phyloP scores from a whole-genome alignment of 2,888 invertebrate genomes.

The Melolontha melolontha region DNA sequence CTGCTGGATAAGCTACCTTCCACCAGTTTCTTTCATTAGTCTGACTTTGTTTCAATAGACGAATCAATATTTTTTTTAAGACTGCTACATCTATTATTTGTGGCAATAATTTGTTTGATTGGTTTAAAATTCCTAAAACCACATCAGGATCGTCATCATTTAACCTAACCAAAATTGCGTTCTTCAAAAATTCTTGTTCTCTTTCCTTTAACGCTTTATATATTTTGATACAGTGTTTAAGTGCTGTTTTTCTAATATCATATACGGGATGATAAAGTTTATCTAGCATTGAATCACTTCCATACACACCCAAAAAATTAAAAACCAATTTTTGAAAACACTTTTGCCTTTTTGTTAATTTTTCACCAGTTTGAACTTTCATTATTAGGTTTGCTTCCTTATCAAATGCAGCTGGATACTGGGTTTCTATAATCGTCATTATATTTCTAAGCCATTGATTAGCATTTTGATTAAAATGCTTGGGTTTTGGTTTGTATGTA shows the following conservation, averaged over 20 bases:
- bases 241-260: conserved; percentile 74
- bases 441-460: conserved; percentile 61
- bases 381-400: conserved; percentile 73
- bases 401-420: conserved; percentile 81
- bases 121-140: conserved; percentile 69
- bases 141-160: conserved; percentile 76
- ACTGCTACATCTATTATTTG: conserved; percentile 53
- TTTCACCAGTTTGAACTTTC: conserved; percentile 48
- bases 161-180: conserved; percentile 74
- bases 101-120: conserved; percentile 36
- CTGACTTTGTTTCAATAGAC: conserved; percentile 67
- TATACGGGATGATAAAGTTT: conserved; percentile 80
- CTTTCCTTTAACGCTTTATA: conserved; percentile 67
- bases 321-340: conserved; percentile 56
- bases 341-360: conserved; percentile 47
- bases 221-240: conserved; percentile 73
- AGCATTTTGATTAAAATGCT: conserved; percentile 50
- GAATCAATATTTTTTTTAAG: conserved; percentile 67
- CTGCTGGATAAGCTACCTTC: conserved; percentile 56
- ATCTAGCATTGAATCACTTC: conserved; percentile 69
- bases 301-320: conserved; percentile 50
- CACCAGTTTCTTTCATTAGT: conserved; percentile 62
- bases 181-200: conserved; percentile 73
- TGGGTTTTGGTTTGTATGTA: conserved; percentile 49
- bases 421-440: conserved; percentile 74